Conservation (phyloP, 2,888 invertebrate species). For the Melinopterus prodromus region DNA sequence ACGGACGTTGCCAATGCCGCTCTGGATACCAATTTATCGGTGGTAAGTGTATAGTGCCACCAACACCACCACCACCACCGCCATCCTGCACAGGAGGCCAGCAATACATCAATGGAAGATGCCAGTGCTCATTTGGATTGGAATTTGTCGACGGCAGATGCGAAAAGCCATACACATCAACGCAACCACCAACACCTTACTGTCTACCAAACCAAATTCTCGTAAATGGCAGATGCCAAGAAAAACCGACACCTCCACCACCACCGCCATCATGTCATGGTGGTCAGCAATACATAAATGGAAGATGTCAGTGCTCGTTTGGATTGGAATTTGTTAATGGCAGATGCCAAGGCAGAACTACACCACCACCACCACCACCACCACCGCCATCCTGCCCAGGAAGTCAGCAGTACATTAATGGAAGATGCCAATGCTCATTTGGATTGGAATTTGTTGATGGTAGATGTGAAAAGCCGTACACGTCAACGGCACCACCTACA, state of each 20-base stretch:
- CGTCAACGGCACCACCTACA: constrained; percentile 21
- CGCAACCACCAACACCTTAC: constrained; percentile 16
- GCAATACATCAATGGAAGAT: constrained; percentile 27
- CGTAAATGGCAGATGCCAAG: constrained; percentile 31
- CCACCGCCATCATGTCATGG: constrained; percentile 16
- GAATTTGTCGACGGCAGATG: constrained; percentile 33
- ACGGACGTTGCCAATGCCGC: constrained; percentile 27
- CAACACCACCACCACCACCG: constrained; percentile 11
- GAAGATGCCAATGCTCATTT: constrained; percentile 27
- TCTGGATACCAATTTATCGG: neutral
- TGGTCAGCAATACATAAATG: constrained; percentile 15
- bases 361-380: constrained; percentile 6
- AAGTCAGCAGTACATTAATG: constrained; percentile 27
- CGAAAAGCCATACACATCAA: constrained; percentile 6
- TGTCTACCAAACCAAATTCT: constrained; percentile 14
- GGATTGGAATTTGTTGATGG: constrained; percentile 25
- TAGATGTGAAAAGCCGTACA: constrained; percentile 22
- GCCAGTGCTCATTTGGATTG: constrained; percentile 6
- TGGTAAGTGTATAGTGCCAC: constrained; percentile 23
- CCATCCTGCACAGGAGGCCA: constrained; percentile 25
- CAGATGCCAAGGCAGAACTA: constrained; percentile 22
- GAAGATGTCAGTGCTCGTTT: constrained; percentile 20
- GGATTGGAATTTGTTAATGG: constrained; percentile 21
- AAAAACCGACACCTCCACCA: neutral
- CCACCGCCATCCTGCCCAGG: constrained; percentile 18